Base-by-base conservation (phyloP, 2,113 vertebrate species). In the Oophaga pumilio region DNA sequence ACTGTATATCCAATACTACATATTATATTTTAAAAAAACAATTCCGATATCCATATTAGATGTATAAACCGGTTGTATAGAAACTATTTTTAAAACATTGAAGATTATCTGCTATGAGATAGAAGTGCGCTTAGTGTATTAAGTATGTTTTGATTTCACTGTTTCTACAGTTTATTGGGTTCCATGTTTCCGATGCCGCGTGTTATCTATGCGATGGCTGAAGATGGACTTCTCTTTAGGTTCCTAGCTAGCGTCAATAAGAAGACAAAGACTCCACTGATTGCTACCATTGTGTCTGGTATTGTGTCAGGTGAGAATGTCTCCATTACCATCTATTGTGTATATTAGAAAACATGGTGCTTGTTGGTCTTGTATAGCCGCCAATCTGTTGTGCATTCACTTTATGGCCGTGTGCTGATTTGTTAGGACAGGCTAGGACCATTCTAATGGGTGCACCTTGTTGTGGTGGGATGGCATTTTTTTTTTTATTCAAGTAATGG, bases 141-240 rank as follows among this genome's bases (percentile, higher is more conserved):
- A 26, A n/a, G 66, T 66, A 64, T 12, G n/a, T 49, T 66, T 20
- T 49, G 12, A 6, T 22, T 82, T 82, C 10, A 22, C 33, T 87
- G 90, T 56, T 8, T 17, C 0, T 49, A 62, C 91, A 99, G 98
- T 90, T 95, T 99, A 88, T 93, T 99, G 28, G 98, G 98, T 84
- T 97, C 97, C 66, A 99, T 99, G 97, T 99, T 99, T 89, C 98
- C 98, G 13, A 99, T 98, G 98, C 98, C 97, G 22, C 96, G 98
- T 0, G 97, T 99, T 52, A 98, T 99, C 92, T 98, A 97, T 1
- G 96, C 97, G 18, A 99, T 99, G 98, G 97, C 97, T 0, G 96
- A 99, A 83, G 98, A 99, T 0, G 97, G 97, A 3, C 94, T 99
- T 89, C 96, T 99, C 86, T 98, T 99, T 91, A 95, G 92, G 18